Conservation (phyloP, 2,888 invertebrate species). For the Reticulitermes lucifugus region DNA sequence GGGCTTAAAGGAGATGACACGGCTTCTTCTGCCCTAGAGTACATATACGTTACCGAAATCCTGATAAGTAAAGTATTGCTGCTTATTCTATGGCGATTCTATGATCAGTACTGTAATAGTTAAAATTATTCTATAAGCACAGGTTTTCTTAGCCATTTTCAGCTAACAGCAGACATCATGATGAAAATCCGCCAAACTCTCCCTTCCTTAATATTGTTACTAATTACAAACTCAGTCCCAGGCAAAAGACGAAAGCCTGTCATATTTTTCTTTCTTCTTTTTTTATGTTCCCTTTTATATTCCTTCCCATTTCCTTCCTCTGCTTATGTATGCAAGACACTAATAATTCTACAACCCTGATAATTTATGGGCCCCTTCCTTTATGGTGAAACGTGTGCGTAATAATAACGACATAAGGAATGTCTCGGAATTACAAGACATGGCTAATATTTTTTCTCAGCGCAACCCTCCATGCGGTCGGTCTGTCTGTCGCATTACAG, state of each 20-base stretch:
- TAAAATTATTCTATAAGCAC: no score
- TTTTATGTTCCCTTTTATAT: not conserved
- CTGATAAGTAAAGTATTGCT: no score
- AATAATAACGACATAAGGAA: not conserved
- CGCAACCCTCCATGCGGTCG: not conserved
- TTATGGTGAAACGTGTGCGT: not conserved
- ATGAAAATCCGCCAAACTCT: no score
- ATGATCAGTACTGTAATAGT: no score
- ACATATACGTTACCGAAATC: no score
- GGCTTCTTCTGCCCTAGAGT: no score
- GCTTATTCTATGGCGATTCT: no score
- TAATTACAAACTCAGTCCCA: not conserved
- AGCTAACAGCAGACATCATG: no score
- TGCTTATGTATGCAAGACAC: not conserved
- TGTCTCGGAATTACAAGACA: not conserved
- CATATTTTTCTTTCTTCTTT: not conserved
- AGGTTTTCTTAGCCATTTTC: no score
- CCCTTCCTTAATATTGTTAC: no score
- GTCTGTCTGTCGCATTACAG: not conserved
- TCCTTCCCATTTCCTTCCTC: not conserved
- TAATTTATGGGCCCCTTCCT: slow-evolving; percentile 8
- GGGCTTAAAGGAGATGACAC: no score
- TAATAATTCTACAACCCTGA: not conserved
- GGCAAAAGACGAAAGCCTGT: not conserved
- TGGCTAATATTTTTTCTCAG: not conserved